Percentiles rank a stretch among this genome's conserved stretches.
Evolutionary conservation across 2,113 vertebrate genomes (phyloP).

Genomic region (Phyllostomus discolor): DNA sequence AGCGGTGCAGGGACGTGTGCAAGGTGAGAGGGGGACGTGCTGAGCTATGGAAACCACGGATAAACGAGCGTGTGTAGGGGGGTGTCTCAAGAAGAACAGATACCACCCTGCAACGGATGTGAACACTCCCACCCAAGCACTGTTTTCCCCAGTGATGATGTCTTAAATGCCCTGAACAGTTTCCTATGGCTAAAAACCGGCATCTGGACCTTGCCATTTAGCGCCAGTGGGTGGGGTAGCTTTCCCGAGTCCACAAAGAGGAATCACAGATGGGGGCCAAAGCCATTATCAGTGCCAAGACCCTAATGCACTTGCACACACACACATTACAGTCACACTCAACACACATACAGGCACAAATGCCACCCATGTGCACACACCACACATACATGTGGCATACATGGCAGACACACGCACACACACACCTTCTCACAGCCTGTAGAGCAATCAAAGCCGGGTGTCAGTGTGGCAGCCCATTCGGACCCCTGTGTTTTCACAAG

Average conservation of each 20-base stretch:
- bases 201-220: neutral
- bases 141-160: neutral
- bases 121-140: neutral
- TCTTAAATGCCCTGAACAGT: neutral
- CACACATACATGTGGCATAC: neutral
- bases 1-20: neutral
- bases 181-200: neutral
- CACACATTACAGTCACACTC: neutral
- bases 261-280: neutral
- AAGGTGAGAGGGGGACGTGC: rapidly evolving
- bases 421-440: neutral
- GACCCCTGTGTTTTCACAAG: neutral
- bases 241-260: neutral
- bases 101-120: rapidly evolving
- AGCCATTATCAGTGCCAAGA: neutral
- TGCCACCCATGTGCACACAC: neutral
- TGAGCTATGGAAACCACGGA: neutral
- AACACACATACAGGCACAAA: neutral
- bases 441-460: neutral
- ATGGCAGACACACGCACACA: neutral
- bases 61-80: neutral
- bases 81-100: neutral
- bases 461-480: neutral
- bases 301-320: neutral
- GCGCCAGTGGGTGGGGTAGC: too few relatives aligned